phyloP scores from a whole-genome alignment of 2,797 vertebrate species.

The Peromyscus eremicus region DNA sequence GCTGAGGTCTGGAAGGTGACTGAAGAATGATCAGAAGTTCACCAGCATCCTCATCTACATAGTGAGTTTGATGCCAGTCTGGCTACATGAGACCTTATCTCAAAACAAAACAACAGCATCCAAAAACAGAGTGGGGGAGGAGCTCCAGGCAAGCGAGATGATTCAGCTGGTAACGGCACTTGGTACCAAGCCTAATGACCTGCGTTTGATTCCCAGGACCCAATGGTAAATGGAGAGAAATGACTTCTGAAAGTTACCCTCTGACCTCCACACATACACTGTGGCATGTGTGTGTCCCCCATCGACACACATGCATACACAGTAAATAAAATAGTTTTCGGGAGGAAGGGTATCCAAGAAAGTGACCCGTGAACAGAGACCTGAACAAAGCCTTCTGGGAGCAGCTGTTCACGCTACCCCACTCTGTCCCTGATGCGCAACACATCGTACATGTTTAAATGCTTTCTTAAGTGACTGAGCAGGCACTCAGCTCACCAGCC shows the following conservation, averaged over 20 bases:
- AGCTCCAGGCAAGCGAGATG: not conserved
- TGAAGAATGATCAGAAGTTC: not conserved
- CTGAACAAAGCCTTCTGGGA: not conserved
- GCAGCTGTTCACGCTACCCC: not conserved
- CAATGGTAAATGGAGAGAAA: not conserved
- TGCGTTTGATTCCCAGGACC: not conserved
- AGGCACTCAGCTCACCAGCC: too few species aligned
- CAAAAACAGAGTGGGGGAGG: not conserved
- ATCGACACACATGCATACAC: not conserved
- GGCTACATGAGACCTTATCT: not conserved
- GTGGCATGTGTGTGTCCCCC: not conserved
- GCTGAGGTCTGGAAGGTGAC: not conserved
- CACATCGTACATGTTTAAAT: not conserved
- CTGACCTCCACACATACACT: not conserved
- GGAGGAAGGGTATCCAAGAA: not conserved
- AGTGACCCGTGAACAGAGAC: not conserved
- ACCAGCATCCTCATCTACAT: not conserved
- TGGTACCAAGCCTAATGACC: not conserved
- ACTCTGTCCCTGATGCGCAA: not conserved
- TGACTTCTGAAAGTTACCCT: not conserved
- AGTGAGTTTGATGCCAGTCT: not conserved
- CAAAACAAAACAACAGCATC: not conserved
- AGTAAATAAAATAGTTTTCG: not conserved
- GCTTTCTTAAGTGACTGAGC: not conserved
- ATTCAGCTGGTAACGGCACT: not conserved